phyloP scores from a whole-genome alignment of 2,113 vertebrate genomes.

The Pogonocichla stellata region DNA sequence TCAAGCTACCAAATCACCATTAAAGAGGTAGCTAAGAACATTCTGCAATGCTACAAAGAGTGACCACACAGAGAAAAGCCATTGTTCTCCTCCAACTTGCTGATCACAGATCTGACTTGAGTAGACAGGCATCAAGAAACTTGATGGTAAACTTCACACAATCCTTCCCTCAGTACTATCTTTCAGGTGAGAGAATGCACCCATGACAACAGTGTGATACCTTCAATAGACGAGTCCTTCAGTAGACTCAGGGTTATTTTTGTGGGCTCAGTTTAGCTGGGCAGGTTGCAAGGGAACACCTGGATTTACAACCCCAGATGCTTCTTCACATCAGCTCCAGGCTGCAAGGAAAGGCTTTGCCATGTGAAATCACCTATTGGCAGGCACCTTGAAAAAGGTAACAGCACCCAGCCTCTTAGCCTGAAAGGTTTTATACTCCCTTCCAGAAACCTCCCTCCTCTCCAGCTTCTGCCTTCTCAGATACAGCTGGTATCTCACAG shows the following conservation, averaged over 20 bases:
- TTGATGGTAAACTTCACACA: not conserved
- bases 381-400: not conserved
- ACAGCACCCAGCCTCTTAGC: not conserved
- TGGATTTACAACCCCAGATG: not conserved
- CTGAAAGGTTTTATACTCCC: not conserved
- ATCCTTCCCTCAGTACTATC: not conserved
- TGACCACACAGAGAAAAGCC: not conserved
- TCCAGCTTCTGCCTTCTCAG: not conserved
- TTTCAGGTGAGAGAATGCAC: not conserved
- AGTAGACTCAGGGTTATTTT: not conserved
- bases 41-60: not conserved
- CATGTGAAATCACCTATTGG: fast-evolving
- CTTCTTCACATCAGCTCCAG: not conserved
- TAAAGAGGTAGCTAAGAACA: not conserved
- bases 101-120: not conserved
- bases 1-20: not conserved
- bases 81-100: not conserved
- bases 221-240: not conserved
- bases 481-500: not conserved
- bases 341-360: not conserved
- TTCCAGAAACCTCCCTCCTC: not conserved
- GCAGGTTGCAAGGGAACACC: not conserved
- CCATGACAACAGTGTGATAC: not conserved
- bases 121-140: not conserved
- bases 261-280: not conserved